phyloP scores from a whole-genome alignment of 2,797 vertebrate genomes.

The Hybognathus amarus region DNA sequence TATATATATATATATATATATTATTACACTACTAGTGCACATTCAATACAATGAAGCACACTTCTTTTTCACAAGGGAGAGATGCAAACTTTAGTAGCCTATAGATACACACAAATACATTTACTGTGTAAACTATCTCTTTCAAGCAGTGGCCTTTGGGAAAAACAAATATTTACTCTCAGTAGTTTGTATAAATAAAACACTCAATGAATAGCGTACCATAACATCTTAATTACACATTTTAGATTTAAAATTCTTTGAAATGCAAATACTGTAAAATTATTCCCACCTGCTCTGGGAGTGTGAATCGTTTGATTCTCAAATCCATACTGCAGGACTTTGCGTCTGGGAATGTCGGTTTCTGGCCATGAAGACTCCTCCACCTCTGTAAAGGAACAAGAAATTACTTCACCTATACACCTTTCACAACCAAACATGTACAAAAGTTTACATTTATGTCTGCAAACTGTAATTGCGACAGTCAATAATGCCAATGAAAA shows the following conservation, averaged over 20 bases:
- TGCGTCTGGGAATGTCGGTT: conserved; percentile 70
- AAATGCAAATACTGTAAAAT: not conserved
- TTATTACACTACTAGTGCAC: no score
- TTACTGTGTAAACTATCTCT: not conserved
- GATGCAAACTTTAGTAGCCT: not conserved
- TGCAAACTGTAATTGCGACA: conserved; percentile 22
- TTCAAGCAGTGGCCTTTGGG: conserved; percentile 1
- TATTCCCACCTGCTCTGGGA: conserved; percentile 76
- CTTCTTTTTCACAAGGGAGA: not conserved
- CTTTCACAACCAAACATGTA: not conserved
- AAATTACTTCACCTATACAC: conserved; percentile 11
- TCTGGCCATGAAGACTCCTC: conserved; percentile 64
- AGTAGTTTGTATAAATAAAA: not conserved
- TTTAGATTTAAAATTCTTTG: not conserved
- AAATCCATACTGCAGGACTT: conserved; percentile 74
- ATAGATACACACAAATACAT: not conserved
- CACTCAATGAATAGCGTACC: not conserved
- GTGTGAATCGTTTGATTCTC: conserved; percentile 76
- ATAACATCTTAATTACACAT: not conserved
- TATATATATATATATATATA: no score
- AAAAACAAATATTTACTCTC: not conserved
- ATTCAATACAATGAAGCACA: not conserved
- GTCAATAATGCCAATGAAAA: conserved; percentile 13
- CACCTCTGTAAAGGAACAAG: conserved; percentile 62
- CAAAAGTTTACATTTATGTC: not conserved